Evolutionary conservation across 1,140 invertebrate genomes (phyloP), one percentile per base, ranked within the genome.

Genomic region (Pogonomyrmex barbatus): DNA sequence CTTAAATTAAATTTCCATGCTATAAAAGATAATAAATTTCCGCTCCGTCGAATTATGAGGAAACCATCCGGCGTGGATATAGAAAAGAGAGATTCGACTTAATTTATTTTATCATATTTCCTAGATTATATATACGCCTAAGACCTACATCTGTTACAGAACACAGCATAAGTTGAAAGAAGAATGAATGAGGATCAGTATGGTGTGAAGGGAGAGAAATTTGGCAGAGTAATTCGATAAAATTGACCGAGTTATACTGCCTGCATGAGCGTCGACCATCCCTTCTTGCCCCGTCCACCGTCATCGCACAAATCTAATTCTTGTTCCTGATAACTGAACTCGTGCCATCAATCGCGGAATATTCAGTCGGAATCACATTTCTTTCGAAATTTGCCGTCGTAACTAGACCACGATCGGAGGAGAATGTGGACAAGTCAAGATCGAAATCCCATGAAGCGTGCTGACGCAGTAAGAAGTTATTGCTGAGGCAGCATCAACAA

Each of bases 241-340:
- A 90, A 90, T 90, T 90, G 81, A 88, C 89, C 88, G 58, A 90
- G 86, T 90, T 90, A 90, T 58, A 88, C 65, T 24, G 86, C 45
- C 52, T 77, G 70, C 81, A 85, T 42, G 89, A 85, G 17, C 78
- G 54, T 17, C 52, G 50, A 70, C 9, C 56, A 39, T 45, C 24
- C 30, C 75, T 89, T 36, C 54, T 54, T 36, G 10, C 52, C 60
- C 70, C 88, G 89, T 88, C 86, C 89, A 71, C 56, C 81, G 39
- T 24, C 62, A 62, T 88, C 88, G 67, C 89, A 67, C 86, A 90
- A 90, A 90, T 90, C 82, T 90, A 90, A 90, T 90, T 90, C 76
- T 56, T 75, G 39, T 86, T 47, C 82, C 63, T 90, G 82, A 90
- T 90, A 90, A 90, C 71, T 86, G 77, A 89, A 75, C 75, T 63